Evolutionary conservation across 2,797 vertebrate species (phyloP), one percentile per base, ranked within the genome.

Genomic region (Ceyx erithaca): DNA sequence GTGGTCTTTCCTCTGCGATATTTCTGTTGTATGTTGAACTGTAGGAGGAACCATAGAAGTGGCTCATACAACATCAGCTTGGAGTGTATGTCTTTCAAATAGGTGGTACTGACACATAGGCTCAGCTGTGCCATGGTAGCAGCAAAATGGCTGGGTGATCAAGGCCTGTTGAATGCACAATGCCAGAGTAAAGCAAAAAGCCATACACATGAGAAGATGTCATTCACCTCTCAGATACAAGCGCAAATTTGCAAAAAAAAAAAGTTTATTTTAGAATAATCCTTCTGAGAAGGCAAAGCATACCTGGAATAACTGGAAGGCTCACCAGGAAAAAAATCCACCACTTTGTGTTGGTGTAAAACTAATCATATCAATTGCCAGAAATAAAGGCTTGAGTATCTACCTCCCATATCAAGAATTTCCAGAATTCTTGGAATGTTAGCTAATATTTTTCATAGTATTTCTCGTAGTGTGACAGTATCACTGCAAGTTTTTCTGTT

Each of bases 331-430:
- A 86, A 94, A 94, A 81, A 59, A 90, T 45, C 30, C 48, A 20
- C 19, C 9, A 2, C 62, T 92, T 79, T 35, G 61, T 93, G 54
- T 48, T 95, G 72, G 22, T 25, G 5, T 89, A 48, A 75, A 95
- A 54, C 21, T 66, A 80, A 55, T 78, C 18, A 2, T 61, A 71
- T 70, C 45, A 30, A 7, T 84, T 95, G 62, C 86, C 77, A 92
- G 89, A 94, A 95, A 81, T 79, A 75, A 91, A 94, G 45, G 41
- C 51, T 82, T 94, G 80, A 70, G 55, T 71, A 37, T 72, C 49
- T 94, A 85, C 72, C 0, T 81, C 46, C 80, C 51, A 55, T 64
- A 52, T 1, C 9, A 70, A 79, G 51, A 69, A 75, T 59, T 78
- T 77, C n/a, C 30, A 64, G 63, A 92, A 54, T 61, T 43, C 28